These are phyloP conservation scores for Hemithea aestivaria DNA, from an alignment of 2,888 invertebrate genomes.

Conservation along the genomic window DNA sequence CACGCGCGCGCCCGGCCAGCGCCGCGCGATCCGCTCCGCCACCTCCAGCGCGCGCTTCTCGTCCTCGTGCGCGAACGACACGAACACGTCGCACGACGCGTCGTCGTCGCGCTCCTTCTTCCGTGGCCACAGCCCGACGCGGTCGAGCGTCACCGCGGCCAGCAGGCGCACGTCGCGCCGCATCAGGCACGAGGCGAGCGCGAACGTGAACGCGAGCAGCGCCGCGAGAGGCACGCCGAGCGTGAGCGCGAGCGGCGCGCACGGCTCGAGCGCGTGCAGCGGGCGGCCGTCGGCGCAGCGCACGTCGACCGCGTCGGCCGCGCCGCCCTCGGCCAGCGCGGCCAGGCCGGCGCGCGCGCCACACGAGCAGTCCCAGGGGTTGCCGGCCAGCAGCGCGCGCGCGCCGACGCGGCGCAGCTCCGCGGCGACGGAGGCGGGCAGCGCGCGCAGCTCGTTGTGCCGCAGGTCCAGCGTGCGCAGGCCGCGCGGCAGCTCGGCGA, in stretches of 20 bases:
- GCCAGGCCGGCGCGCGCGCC: slow-evolving; percentile 2
- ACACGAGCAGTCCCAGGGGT: slow-evolving; percentile 19
- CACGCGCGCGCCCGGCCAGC: slow-evolving; percentile 68
- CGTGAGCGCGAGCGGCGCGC: neutral
- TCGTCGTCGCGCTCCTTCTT: slow-evolving; percentile 23
- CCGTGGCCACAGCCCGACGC: slow-evolving; percentile 24
- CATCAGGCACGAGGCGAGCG: slow-evolving; percentile 42
- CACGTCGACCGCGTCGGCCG: slow-evolving; percentile 4
- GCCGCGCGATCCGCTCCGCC: slow-evolving; percentile 82
- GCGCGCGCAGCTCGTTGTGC: neutral
- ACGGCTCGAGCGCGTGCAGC: slow-evolving; percentile 4
- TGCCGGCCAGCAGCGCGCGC: slow-evolving; percentile 10
- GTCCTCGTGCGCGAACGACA: slow-evolving; percentile 89
- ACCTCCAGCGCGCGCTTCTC: slow-evolving; percentile 84
- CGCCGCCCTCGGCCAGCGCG: slow-evolving; percentile 2
- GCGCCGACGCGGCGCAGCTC: neutral
- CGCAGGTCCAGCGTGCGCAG: slow-evolving; percentile 2
- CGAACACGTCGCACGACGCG: slow-evolving; percentile 85
- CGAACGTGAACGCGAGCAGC: slow-evolving; percentile 5
- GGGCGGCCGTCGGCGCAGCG: neutral
- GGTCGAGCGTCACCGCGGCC: slow-evolving; percentile 26
- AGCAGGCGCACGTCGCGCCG: slow-evolving; percentile 33
- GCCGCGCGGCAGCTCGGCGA: slow-evolving; percentile 15
- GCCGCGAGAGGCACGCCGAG: slow-evolving; percentile 5
- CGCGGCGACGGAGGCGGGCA: neutral